Base-by-base conservation (phyloP, 23 tunicate genomes). In the Trididemnum nubilum region DNA sequence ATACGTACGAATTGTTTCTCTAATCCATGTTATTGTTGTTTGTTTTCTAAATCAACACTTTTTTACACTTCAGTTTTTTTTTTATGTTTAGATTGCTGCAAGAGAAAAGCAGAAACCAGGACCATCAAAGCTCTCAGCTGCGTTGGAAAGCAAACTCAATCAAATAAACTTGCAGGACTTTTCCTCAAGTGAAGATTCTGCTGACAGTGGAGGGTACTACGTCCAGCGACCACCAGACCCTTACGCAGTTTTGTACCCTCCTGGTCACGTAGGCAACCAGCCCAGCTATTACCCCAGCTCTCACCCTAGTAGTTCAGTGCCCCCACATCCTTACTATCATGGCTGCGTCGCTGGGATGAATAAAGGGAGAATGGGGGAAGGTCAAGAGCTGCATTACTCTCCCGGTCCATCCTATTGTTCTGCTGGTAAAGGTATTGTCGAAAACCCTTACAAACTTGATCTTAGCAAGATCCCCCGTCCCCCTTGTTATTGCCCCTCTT, bases 371-470 rank as follows among this genome's bases (percentile, higher is more conserved):
- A 4, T 67, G 38, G 38, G 38, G 7, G 37, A 32, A 7, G 21
- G 38, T 4, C 74, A 31, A 31, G 49, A 77, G 3, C 31, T 34
- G 23, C n/a, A 51, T 12, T 77, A 51, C 29, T 19, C 61, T 40
- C 30, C 81, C n/a, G 81, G 81, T 22, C 79, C 59, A 4, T 73
- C 33, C 24, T 34, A 27, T 54, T 77, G 81, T 33, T 51, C 67
- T 2, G 81, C 81, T 2, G 36, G 31, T 15, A 32, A 37, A 22
- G 67, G 49, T 1, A 73, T 24, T 28, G 67, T 77, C 38, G 77
- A 81, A 64, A 85, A 85, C 77, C 88, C 88, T 4, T 85, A 59
- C 65, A 76, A 76, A 57, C 67, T 85, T 7, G 88, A 85, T 35
- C 34, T 85, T 36, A 67, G 83, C 54, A 38, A 65, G 23, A 27